Conservation (phyloP, 1,140 invertebrate species). For the Micrasema minimum region DNA sequence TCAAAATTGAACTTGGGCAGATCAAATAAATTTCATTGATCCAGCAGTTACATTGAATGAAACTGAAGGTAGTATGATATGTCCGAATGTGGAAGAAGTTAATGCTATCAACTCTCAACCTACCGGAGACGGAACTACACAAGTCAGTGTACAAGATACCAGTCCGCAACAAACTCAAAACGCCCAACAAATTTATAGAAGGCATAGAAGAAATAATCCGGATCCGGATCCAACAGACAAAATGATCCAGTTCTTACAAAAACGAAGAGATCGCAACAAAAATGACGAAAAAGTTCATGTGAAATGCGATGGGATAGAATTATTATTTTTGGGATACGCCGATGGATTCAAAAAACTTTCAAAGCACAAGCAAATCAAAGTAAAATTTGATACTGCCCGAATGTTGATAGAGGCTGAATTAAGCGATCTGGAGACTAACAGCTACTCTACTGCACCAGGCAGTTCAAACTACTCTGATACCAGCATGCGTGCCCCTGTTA, state of each 20-base stretch:
- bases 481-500: too few relatives aligned
- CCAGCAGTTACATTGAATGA: neutral
- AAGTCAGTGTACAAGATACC: neutral
- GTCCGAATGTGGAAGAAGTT: conserved; percentile 1
- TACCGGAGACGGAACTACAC: neutral
- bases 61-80: neutral
- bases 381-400: neutral
- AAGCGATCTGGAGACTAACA: neutral
- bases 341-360: neutral
- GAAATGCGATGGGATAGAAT: neutral
- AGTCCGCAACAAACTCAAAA: neutral
- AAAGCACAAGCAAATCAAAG: neutral
- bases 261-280: too few relatives aligned
- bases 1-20: neutral
- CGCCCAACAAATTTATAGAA: neutral
- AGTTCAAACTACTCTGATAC: too few relatives aligned
- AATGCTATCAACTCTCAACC: neutral
- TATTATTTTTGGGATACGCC: neutral
- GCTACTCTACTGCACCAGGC: too few relatives aligned
- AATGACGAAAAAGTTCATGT: too few relatives aligned
- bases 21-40: neutral
- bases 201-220: neutral
- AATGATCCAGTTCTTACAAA: neutral
- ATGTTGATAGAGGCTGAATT: neutral
- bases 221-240: neutral